Evolutionary conservation across 2,113 vertebrate genomes (phyloP), one percentile per base, ranked within the genome.

Genomic region (Cinclus cinclus): DNA sequence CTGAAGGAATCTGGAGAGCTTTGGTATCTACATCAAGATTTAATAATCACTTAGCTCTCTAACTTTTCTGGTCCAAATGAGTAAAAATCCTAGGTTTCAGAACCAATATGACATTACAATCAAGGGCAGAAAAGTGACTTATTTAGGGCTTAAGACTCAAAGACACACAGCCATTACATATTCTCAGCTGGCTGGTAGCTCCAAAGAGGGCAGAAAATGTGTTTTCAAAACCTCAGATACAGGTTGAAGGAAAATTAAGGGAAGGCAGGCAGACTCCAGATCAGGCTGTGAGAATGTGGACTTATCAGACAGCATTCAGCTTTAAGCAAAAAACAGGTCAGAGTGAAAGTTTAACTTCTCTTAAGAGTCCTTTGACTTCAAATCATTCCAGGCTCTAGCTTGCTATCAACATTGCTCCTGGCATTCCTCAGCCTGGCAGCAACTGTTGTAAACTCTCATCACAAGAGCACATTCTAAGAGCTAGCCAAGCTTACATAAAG

Each of bases 401-500:
- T 3, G 1, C 55, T 77, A 58, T 35, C 80, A 77, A 56, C 52
- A 56, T 9, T 56, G 41, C 35, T 59, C 27, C 41, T 41, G 52
- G 52, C 82, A 90, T 52, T 49, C 21, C 55, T 87, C 70, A 74
- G 70, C 28, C 89, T 73, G 42, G 67, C 77, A 87, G 58, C 15
- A 79, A 63, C 13, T 62, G 9, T 1, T 63, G 56, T 60, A 69
- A 90, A 82, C 12, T 53, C 68, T 21, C 42, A 62, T 59, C 2
- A 4, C 44, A 67, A 71, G 41, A 49, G n/a, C 56, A 74, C 1
- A 1, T 53, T 65, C 17, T 76, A 80, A 84, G 56, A 92, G 58
- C 58, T 67, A 93, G 62, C 39, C 41, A 92, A 78, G 81, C 83
- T 83, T 71, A 68, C 41, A 87, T 46, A 52, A 97, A 93, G 55